Percentiles rank a stretch among this genome's conserved stretches.
phyloP scores from a whole-genome alignment of 2,888 invertebrate species.

The Heliconius ethilla region DNA sequence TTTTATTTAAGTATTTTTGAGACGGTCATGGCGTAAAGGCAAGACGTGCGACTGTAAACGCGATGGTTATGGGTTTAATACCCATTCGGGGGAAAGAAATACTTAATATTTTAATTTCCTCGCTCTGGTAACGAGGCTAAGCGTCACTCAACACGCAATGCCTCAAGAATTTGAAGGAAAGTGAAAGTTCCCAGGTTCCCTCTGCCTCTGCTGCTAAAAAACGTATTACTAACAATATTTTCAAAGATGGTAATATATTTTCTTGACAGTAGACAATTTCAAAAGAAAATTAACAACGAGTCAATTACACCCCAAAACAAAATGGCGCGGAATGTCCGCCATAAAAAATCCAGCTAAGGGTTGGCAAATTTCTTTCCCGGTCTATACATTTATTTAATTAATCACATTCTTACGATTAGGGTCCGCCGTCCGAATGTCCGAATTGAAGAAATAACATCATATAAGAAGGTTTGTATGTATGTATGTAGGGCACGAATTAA shows the following conservation, averaged over 20 bases:
- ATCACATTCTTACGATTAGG: constrained; percentile 79
- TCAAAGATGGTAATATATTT: constrained; percentile 38
- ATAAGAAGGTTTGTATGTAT: background rate
- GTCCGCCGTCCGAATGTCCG: constrained; percentile 71
- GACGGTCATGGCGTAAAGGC: too few species aligned
- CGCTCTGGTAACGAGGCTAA: too few species aligned
- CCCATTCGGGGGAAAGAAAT: too few species aligned
- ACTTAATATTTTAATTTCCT: too few species aligned
- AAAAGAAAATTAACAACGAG: constrained; percentile 73
- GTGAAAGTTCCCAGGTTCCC: too few species aligned
- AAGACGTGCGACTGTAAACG: too few species aligned
- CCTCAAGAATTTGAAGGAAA: too few species aligned
- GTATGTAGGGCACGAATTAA: background rate
- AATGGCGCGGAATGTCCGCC: constrained; percentile 72
- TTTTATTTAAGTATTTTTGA: background rate
- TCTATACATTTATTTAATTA: constrained; percentile 80
- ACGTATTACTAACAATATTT: constrained; percentile 23
- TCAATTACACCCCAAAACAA: constrained; percentile 72
- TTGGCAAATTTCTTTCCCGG: constrained; percentile 73
- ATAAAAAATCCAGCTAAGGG: constrained; percentile 74
- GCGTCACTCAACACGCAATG: too few species aligned
- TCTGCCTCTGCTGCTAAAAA: background rate
- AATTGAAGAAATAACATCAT: constrained; percentile 51
- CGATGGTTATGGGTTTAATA: too few species aligned
- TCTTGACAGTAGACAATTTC: constrained; percentile 53